These are phyloP conservation scores for Alloscopus bannaensis DNA, from an alignment of 2,888 invertebrate species.

Conservation along the genomic window DNA sequence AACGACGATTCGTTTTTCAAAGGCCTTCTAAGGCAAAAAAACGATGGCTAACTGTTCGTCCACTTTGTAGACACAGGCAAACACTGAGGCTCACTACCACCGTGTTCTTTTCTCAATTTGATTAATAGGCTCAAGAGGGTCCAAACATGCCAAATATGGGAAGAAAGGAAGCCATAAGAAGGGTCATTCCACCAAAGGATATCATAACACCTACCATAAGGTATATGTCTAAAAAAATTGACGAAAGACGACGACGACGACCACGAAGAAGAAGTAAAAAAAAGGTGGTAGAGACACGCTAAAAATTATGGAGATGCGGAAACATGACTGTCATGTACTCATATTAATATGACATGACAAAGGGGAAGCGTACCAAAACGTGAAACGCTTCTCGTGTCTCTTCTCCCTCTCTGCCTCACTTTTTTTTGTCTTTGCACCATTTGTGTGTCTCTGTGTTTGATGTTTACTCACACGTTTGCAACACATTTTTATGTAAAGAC, in stretches of 20 bases:
- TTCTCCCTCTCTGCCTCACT: no score
- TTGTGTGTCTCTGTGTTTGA: neutral
- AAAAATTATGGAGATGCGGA: slow-evolving; percentile 17
- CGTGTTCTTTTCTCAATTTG: slow-evolving; percentile 24
- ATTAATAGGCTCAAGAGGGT: slow-evolving; percentile 67
- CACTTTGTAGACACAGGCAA: no score
- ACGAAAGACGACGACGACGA: neutral
- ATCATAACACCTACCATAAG: slow-evolving; percentile 73
- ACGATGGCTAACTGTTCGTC: slow-evolving; percentile 1
- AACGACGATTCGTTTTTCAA: slow-evolving; percentile 6
- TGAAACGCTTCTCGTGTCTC: no score
- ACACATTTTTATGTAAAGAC: no score
- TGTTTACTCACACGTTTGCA: no score
- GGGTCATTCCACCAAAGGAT: slow-evolving; percentile 70
- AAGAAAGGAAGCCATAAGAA: slow-evolving; percentile 73
- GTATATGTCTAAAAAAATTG: slow-evolving; percentile 39
- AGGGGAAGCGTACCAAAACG: no score
- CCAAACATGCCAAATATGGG: slow-evolving; percentile 73
- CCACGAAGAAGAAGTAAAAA: neutral
- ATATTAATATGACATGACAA: slow-evolving; percentile 4
- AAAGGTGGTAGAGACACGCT: no score
- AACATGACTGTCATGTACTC: slow-evolving; percentile 1
- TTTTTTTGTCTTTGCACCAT: no score
- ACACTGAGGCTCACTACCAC: slow-evolving; percentile 10
- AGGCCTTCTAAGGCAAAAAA: slow-evolving; percentile 31